These are phyloP conservation scores for Cirrhinus molitorella DNA, from an alignment of 2,797 vertebrate genomes.

Conservation along the genomic window DNA sequence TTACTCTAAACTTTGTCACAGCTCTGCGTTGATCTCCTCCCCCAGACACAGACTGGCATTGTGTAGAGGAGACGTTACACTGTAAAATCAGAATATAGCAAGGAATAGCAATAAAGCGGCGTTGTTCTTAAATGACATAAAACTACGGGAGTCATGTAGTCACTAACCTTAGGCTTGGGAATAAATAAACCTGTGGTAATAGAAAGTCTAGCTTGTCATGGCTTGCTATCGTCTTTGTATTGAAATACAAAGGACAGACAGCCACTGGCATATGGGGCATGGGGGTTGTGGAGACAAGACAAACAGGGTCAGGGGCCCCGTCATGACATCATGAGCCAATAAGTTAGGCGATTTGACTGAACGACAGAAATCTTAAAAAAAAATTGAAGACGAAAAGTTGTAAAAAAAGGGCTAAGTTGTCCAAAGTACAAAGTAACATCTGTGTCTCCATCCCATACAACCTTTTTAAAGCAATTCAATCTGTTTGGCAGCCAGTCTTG, in stretches of 20 bases:
- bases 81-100: background rate
- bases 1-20: slow-evolving; percentile 83
- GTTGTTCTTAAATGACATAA: background rate
- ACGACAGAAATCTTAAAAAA: background rate
- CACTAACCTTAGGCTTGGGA: background rate
- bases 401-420: background rate
- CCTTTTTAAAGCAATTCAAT: no score
- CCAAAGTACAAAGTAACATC: background rate
- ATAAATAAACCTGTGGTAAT: background rate
- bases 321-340: background rate
- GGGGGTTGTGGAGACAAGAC: background rate
- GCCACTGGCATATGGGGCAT: background rate
- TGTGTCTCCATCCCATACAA: background rate
- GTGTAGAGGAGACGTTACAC: slow-evolving; percentile 57
- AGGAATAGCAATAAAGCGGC: background rate
- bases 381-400: no score
- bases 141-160: background rate
- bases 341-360: background rate
- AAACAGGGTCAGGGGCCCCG: background rate
- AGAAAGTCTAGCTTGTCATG: background rate
- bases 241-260: background rate
- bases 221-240: slow-evolving; percentile 8
- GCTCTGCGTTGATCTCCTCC: slow-evolving; percentile 81
- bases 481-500: background rate
- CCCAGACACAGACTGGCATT: slow-evolving; percentile 38